phyloP scores from a whole-genome alignment of 2,888 invertebrate species.

The Spodoptera picta region DNA sequence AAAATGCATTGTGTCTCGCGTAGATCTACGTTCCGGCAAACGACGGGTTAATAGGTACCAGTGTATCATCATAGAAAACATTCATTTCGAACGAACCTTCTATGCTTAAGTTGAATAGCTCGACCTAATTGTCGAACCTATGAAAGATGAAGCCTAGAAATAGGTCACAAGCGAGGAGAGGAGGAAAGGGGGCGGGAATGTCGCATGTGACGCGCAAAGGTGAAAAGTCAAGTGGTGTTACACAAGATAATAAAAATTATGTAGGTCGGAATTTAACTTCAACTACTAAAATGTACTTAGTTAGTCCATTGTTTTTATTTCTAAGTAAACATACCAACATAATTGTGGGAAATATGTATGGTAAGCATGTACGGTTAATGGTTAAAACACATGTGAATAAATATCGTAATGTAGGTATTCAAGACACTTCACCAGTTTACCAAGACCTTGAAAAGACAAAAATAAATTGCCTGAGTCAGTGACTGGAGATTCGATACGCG shows the following conservation, averaged over 20 bases:
- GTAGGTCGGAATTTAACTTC: background rate
- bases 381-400: conserved; percentile 13
- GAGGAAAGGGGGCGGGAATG: conserved; percentile 32
- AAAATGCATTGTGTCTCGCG: no score
- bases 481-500: conserved; percentile 45
- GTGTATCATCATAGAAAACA: background rate
- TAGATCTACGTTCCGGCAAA: no score
- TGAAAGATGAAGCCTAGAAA: conserved; percentile 51
- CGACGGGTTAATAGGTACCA: no score
- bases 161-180: conserved; percentile 49
- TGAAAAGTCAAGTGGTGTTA: conserved; percentile 54
- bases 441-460: conserved; percentile 58
- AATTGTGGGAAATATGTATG: background rate
- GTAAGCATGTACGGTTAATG: background rate
- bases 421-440: conserved; percentile 25
- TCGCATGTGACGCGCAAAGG: conserved; percentile 43
- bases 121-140: conserved; percentile 50
- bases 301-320: background rate
- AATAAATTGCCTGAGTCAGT: conserved; percentile 57
- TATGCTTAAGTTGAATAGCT: conserved; percentile 21
- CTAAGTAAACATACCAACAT: background rate
- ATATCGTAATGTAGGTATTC: conserved; percentile 14
- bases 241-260: conserved; percentile 26
- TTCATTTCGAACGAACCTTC: conserved; percentile 1
- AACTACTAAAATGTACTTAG: conserved; percentile 17